Base-by-base conservation (phyloP, 1,140 invertebrate genomes). In the Cydia strobilella region DNA sequence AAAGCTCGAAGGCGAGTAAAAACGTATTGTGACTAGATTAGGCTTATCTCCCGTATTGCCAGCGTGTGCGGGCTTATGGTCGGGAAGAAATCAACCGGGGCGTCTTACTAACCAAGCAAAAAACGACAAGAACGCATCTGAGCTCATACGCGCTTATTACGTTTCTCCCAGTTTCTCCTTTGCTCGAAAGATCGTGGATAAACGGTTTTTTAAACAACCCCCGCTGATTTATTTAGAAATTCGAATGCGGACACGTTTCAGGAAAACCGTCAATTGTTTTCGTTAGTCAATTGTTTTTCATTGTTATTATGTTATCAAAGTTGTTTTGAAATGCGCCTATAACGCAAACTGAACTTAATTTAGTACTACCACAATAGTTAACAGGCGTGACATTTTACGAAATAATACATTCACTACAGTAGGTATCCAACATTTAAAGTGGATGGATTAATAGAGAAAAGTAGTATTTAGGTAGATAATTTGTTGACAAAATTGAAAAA, bases 21-120 rank as follows among this genome's bases (percentile, higher is more conserved):
- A 12, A 3, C 1, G 9, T 3, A 9, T 23, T 23, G 5, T 23
- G 54, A 59, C 7, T 23, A 59, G 54, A 59, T 59, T 45, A 59
- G 78, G 77, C 86, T 90, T 90, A 90, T 90, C 89, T 88, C 73
- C 78, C 81, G 87, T 90, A 90, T 89, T 86, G 87, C 80, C 87
- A 81, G 85, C 89, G 87, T 87, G 87, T 85, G 88, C 86, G 81
- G 84, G 85, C 89, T 90, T 88, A 90, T 85, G 84, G 83, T 86
- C 82, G 83, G 83, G 82, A 79, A 84, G 86, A 87, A 91, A 90
- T 90, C 84, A 88, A 88, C 86, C 86, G 84, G 84, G 84, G 83
- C 80, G 84, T 84, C 83, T 73, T 23, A 23, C 48, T 62, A 74
- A 23, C 3, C 23, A 39, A 31, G 62, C 48, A 51, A 73, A 65